Base-by-base conservation (phyloP, 2,888 invertebrate genomes). In the Spicauda simplicius region DNA sequence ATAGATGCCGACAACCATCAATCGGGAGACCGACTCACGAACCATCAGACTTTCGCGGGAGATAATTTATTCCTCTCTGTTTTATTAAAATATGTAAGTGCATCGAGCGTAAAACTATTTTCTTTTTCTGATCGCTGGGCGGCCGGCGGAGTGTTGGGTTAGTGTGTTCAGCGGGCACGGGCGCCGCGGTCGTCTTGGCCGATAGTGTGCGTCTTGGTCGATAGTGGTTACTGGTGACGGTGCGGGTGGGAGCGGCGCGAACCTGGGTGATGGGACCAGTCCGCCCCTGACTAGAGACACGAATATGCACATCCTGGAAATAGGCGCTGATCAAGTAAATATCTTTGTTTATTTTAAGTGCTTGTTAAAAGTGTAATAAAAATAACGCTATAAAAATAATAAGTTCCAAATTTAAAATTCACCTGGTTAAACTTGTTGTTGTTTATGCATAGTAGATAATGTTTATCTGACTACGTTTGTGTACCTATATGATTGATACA, bases 91-190 rank as follows among this genome's bases (percentile, higher is more conserved):
- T 86, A 87, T 87, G 87, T 86, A 83, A 83, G 88, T 85, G 90
- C 91, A 90, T 81, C 83, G 84, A 87, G 88, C 91, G 91, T 93
- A 90, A 91, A 92, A 86, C 84, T 85, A 90, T 90, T 92, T 93
- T 91, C 91, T 92, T 91, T 90, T 88, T 90, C 83, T 82, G 83
- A 81, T 81, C 80, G 68, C 71, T 70, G 75, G 80, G 70, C 82
- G 80, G 78, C 73, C 76, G 76, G 25, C 72, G 79, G 58, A 63
- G 20, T 45, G 30, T 48, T 58, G 73, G 69, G 82, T 83, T 86
- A 90, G 91, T 90, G 82, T 80, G 84, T 82, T 83, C 80, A 77
- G 78, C 82, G 85, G 83, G 84, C 75, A 82, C 81, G 81, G 77
- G 69, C 83, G 82, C 73, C 71, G 80, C 86, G 84, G 88, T 86